A percentile compares a stretch with the other conserved stretches of the same genome.
phyloP scores from a whole-genome alignment of 2,113 vertebrate genomes.

The Silurus glanis region DNA sequence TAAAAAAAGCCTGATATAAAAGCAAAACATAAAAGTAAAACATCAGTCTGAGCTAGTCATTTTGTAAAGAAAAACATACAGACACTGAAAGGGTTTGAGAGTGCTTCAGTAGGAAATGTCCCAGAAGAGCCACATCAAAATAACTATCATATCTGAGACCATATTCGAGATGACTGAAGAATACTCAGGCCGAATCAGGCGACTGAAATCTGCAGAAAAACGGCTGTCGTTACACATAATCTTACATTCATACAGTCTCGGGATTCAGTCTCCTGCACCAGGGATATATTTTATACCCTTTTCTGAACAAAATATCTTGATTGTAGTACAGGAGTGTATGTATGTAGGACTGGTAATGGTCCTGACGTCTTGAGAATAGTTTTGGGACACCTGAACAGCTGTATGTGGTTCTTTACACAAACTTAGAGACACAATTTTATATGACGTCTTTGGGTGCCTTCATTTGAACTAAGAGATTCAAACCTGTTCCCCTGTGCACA shows the following conservation, averaged over 20 bases:
- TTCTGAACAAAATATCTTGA: background rate
- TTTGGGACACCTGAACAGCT: too few relatives aligned
- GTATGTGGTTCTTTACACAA: too few relatives aligned
- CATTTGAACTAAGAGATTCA: too few relatives aligned
- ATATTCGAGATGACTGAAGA: background rate
- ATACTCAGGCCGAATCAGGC: background rate
- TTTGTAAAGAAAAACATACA: background rate
- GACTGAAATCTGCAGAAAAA: background rate
- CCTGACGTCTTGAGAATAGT: too few relatives aligned
- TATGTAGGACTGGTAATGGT: too few relatives aligned
- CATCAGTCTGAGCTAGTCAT: background rate
- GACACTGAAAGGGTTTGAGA: background rate
- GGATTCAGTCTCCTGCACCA: background rate
- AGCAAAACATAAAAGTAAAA: background rate
- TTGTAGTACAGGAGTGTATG: background rate
- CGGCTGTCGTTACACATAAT: background rate
- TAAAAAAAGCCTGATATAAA: background rate
- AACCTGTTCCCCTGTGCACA: too few relatives aligned
- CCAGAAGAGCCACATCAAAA: background rate
- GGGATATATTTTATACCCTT: background rate
- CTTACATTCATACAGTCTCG: background rate
- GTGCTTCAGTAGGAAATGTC: background rate
- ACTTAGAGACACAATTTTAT: too few relatives aligned
- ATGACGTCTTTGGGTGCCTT: too few relatives aligned
- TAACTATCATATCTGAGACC: constrained; percentile 6